These are phyloP conservation scores for Salminus brasiliensis DNA, from an alignment of 2,113 vertebrate genomes.

Conservation along the genomic window DNA sequence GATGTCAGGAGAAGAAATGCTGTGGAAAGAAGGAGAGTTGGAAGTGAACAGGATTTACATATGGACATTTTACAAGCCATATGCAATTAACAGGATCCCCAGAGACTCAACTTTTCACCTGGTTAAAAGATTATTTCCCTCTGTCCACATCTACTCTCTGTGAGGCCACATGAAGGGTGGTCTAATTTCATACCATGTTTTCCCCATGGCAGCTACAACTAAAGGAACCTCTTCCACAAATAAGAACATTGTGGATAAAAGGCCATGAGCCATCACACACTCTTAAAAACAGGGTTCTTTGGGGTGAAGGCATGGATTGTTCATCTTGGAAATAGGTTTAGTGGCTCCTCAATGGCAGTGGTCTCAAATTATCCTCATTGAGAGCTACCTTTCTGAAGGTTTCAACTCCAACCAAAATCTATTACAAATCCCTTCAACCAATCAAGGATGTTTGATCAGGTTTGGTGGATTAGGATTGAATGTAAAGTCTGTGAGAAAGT, in stretches of 20 bases:
- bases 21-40: constrained; percentile 17
- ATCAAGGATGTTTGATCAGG: too few relatives aligned
- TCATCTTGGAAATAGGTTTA: too few relatives aligned
- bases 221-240: background rate
- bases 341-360: too few relatives aligned
- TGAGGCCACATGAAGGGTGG: background rate
- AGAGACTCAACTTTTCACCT: background rate
- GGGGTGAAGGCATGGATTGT: too few relatives aligned
- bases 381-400: too few relatives aligned
- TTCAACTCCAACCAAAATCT: too few relatives aligned
- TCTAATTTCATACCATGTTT: background rate
- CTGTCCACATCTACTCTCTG: background rate
- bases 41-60: constrained; percentile 19
- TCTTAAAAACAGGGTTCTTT: background rate
- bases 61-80: constrained; percentile 45
- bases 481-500: too few relatives aligned
- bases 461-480: too few relatives aligned
- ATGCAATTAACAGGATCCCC: constrained; percentile 43
- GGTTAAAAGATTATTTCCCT: background rate
- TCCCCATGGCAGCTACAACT: background rate
- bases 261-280: background rate
- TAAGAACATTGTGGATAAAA: background rate
- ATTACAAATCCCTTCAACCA: too few relatives aligned
- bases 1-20: constrained; percentile 63
- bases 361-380: too few relatives aligned